Conservation (phyloP, 2,113 vertebrate species). For the Thalassoma bifasciatum region DNA sequence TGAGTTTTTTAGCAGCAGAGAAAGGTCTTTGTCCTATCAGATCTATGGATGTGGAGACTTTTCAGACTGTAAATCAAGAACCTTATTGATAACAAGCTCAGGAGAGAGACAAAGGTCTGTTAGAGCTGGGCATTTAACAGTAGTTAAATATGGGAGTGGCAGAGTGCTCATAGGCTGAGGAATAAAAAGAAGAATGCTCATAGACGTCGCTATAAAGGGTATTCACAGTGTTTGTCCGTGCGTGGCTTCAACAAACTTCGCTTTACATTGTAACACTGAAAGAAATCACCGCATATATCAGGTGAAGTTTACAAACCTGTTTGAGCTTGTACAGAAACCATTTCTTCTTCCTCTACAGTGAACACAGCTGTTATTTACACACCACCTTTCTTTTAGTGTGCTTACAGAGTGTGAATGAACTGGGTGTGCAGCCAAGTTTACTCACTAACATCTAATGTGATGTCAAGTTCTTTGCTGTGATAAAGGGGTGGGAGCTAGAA, state of each 20-base stretch:
- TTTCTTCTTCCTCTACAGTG: neutral
- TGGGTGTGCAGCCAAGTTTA: neutral
- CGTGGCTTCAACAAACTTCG: neutral
- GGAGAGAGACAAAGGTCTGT: neutral
- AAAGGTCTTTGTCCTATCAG: too few species aligned
- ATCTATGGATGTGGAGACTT: neutral
- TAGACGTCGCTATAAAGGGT: neutral
- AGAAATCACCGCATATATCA: neutral
- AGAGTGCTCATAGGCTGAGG: neutral
- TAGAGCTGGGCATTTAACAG: neutral
- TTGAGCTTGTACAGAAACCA: neutral
- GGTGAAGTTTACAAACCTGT: neutral
- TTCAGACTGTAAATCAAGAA: neutral
- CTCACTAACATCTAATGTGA: neutral
- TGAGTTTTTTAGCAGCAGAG: too few species aligned
- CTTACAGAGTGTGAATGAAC: neutral
- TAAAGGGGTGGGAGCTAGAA: neutral
- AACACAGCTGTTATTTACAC: neutral
- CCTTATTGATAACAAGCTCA: constrained; percentile 40
- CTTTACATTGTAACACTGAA: neutral
- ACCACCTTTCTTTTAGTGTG: neutral
- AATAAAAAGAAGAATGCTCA: neutral
- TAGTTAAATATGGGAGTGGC: neutral
- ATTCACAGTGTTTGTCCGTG: neutral
- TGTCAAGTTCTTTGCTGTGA: neutral